phyloP scores from a whole-genome alignment of 2,888 invertebrate species.

The Pyrocoelia pectoralis region DNA sequence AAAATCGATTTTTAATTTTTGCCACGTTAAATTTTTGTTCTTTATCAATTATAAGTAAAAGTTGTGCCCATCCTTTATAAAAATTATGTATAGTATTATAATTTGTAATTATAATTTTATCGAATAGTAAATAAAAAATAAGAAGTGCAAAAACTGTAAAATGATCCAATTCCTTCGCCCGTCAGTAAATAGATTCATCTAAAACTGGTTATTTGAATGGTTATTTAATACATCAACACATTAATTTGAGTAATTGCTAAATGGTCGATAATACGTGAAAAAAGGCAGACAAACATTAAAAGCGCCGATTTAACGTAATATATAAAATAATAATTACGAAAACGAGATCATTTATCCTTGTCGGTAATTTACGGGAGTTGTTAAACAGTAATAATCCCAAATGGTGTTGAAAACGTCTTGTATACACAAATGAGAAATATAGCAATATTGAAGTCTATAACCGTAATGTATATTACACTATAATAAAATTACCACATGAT shows the following conservation, averaged over 20 bases:
- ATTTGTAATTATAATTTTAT: too few species aligned
- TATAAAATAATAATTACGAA: slow-evolving; percentile 20
- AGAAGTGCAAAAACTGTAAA: too few species aligned
- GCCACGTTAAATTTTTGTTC: too few species aligned
- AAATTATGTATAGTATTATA: too few species aligned
- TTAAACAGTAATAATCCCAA: slow-evolving; percentile 14
- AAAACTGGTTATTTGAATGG: not conserved
- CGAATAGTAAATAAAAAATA: too few species aligned
- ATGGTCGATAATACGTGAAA: not conserved
- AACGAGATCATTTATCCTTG: slow-evolving; percentile 24
- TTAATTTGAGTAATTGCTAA: slow-evolving; percentile 8
- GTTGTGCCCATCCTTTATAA: too few species aligned
- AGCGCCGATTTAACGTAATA: slow-evolving; percentile 19
- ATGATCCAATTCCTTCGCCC: too few species aligned
- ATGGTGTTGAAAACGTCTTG: slow-evolving; percentile 11
- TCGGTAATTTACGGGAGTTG: slow-evolving; percentile 14
- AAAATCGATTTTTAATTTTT: too few species aligned
- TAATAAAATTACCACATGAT: slow-evolving; percentile 5
- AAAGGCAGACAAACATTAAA: not conserved
- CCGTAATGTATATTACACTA: not conserved
- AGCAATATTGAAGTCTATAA: slow-evolving; percentile 4
- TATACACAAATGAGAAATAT: slow-evolving; percentile 10
- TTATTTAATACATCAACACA: slow-evolving; percentile 5
- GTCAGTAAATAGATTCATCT: not conserved
- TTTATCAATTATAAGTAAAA: too few species aligned